Evolutionary conservation across 2,888 invertebrate genomes (phyloP).

Genomic region (Nasonovia ribisnigri): DNA sequence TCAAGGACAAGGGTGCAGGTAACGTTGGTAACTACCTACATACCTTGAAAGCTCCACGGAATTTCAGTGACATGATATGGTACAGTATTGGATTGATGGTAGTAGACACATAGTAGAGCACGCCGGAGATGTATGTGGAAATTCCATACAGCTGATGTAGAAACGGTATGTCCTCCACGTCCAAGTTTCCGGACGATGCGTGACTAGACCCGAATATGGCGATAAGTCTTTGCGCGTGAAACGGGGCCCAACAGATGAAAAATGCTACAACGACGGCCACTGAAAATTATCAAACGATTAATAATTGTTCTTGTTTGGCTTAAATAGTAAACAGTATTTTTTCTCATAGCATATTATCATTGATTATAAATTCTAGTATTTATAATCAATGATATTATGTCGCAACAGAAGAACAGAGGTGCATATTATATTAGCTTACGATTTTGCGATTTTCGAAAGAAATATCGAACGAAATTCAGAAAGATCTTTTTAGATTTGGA

Average conservation of each 20-base stretch:
- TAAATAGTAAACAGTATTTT: too few relatives aligned
- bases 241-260: constrained; percentile 92
- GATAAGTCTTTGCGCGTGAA: constrained; percentile 90
- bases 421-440: too few relatives aligned
- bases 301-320: not conserved
- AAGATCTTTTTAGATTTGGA: too few relatives aligned
- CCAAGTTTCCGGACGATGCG: constrained; percentile 66
- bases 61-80: constrained; percentile 95
- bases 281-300: constrained; percentile 70
- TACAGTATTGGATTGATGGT: constrained; percentile 94
- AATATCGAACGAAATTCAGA: too few relatives aligned
- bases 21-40: constrained; percentile 68
- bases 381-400: too few relatives aligned
- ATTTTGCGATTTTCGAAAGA: too few relatives aligned
- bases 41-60: constrained; percentile 93
- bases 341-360: too few relatives aligned
- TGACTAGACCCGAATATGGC: constrained; percentile 78
- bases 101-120: constrained; percentile 92
- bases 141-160: constrained; percentile 79
- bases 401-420: too few relatives aligned
- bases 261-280: constrained; percentile 92
- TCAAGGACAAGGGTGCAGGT: not conserved
- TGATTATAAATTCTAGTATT: too few relatives aligned
- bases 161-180: constrained; percentile 71
- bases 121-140: constrained; percentile 86